Evolutionary conservation across 2,888 invertebrate genomes (phyloP), one percentile per base, ranked within the genome.

Genomic region (Vesta saturnalis): DNA sequence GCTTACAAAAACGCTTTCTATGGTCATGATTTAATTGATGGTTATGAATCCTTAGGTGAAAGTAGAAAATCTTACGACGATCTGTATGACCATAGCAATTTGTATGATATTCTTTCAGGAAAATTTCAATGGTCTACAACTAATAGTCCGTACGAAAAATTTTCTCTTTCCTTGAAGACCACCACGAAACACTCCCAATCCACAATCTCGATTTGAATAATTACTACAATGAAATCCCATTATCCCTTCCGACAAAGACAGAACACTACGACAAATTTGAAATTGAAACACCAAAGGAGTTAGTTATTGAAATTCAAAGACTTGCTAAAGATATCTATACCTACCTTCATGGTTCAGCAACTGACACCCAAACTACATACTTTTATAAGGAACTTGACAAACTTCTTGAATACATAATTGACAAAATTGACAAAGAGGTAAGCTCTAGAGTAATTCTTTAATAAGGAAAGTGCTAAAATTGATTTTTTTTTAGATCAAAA

Each of bases 1-100:
- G 52, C 52, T 1, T 52, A 52, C 12, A 52, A 52, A 52, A 52
- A 21, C 52, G n/a, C 21, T 1, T 52, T 52, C 19, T 52, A 52
- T n/a, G 47, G 47, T 8, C 3, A 1, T 15, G 18, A 4, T n/a
- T n/a, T n/a, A n/a, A n/a, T n/a, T n/a, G n/a, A n/a, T n/a, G n/a
- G n/a, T n/a, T n/a, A n/a, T n/a, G n/a, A n/a, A n/a, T n/a, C n/a
- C n/a, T n/a, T n/a, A n/a, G n/a, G n/a, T n/a, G n/a, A n/a, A n/a
- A n/a, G n/a, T n/a, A n/a, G n/a, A n/a, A n/a, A n/a, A n/a, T n/a
- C n/a, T n/a, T n/a, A n/a, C n/a, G n/a, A n/a, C n/a, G n/a, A n/a
- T n/a, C n/a, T n/a, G n/a, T n/a, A n/a, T n/a, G n/a, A n/a, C n/a
- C n/a, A n/a, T n/a, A n/a, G n/a, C n/a, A n/a, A n/a, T n/a, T n/a